Evolutionary conservation across 23 tunicate species (phyloP).

Genomic region (Trididemnum clinides): DNA sequence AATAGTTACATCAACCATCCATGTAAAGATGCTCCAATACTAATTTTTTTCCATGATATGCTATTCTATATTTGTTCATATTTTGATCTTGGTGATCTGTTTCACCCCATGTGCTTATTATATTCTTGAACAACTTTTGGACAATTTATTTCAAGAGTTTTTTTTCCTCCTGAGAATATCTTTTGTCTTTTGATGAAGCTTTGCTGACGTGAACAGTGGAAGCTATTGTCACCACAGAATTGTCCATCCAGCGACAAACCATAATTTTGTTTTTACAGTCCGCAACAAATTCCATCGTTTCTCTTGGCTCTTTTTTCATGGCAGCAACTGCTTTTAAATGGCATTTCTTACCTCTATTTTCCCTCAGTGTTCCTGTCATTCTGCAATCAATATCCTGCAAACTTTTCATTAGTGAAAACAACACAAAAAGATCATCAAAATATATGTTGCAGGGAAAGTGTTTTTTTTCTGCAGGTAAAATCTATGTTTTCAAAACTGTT

Average conservation of each 20-base stretch:
- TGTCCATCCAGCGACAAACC: constrained; percentile 15
- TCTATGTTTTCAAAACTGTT: constrained; percentile 3
- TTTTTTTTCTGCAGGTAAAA: background rate
- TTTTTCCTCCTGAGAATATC: background rate
- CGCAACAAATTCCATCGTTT: background rate
- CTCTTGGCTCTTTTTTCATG: constrained; percentile 17
- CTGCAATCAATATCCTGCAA: background rate
- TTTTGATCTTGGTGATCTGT: no score
- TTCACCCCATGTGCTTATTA: no score
- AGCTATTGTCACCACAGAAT: constrained; percentile 26
- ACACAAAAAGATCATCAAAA: background rate
- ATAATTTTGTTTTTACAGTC: constrained; percentile 8
- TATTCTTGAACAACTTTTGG: no score
- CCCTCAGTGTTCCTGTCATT: background rate
- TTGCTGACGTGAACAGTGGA: constrained; percentile 9
- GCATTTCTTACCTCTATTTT: constrained; percentile 7
- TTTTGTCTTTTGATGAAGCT: constrained; percentile 1
- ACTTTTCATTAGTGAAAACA: background rate
- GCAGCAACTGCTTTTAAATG: background rate
- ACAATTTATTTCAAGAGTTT: no score
- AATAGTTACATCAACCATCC: no score
- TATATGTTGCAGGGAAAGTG: background rate
- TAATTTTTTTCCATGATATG: no score
- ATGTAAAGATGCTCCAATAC: no score
- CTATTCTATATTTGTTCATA: no score